Evolutionary conservation across 2,888 invertebrate genomes (phyloP).

Genomic region (Diarsia dahlii): DNA sequence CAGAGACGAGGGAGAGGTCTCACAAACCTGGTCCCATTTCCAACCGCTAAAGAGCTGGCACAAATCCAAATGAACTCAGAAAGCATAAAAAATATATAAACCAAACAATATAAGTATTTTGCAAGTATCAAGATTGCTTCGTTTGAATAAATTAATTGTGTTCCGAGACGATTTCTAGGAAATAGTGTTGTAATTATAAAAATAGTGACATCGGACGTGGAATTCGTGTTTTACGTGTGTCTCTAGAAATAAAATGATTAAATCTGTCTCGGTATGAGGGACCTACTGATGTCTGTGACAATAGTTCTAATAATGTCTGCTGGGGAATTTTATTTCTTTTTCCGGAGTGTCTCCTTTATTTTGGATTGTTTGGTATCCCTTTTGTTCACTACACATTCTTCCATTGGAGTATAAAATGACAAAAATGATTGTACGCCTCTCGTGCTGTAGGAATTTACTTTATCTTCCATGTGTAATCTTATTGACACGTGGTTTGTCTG

Average conservation of each 20-base stretch:
- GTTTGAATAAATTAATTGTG: conserved; percentile 66
- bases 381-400: conserved; percentile 31
- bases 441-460: background rate
- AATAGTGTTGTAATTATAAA: conserved; percentile 70
- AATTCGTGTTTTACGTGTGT: conserved; percentile 59
- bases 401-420: conserved; percentile 4
- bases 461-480: background rate
- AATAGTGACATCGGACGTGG: conserved; percentile 64
- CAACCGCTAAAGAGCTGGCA: conserved; percentile 67
- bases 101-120: conserved; percentile 65
- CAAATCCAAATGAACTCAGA: conserved; percentile 66
- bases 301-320: conserved; percentile 36
- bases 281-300: conserved; percentile 41
- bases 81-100: conserved; percentile 66
- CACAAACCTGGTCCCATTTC: conserved; percentile 60
- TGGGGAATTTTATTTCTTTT: conserved; percentile 43
- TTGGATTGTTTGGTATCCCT: background rate
- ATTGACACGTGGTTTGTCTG: background rate
- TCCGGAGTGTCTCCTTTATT: conserved; percentile 29
- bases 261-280: conserved; percentile 54
- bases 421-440: background rate
- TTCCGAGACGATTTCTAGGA: conserved; percentile 68
- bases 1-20: conserved; percentile 60
- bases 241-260: conserved; percentile 61
- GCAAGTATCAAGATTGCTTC: conserved; percentile 66